Conservation (phyloP, 1,140 invertebrate genomes). For the Campoletis sonorensis region DNA sequence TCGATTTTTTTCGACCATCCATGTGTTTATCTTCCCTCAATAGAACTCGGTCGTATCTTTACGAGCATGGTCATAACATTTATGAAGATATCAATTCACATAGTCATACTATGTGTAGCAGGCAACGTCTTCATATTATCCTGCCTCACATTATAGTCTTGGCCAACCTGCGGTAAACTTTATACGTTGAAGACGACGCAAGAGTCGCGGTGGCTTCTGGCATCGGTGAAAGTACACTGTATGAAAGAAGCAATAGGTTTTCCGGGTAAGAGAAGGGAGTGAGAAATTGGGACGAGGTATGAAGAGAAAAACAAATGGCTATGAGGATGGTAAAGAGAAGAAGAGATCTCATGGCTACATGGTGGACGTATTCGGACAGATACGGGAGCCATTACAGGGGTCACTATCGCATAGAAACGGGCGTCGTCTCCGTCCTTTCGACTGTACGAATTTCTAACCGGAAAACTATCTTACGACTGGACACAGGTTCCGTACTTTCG, state of each 20-base stretch:
- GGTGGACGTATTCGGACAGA: slow-evolving; percentile 32
- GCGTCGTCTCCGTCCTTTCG: not conserved
- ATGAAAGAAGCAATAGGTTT: slow-evolving; percentile 37
- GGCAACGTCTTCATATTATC: slow-evolving; percentile 16
- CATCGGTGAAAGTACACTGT: slow-evolving; percentile 10
- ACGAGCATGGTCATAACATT: not conserved
- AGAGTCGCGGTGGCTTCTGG: slow-evolving; percentile 13
- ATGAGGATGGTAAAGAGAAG: slow-evolving; percentile 19
- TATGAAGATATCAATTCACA: not conserved
- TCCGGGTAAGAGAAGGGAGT: slow-evolving; percentile 12
- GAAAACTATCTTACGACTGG: slow-evolving; percentile 39
- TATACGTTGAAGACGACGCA: slow-evolving; percentile 34
- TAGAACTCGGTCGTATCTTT: not conserved
- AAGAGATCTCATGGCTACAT: slow-evolving; percentile 24
- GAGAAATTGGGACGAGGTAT: not conserved
- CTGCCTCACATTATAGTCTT: not conserved
- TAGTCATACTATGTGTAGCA: not conserved
- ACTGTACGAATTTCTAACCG: not conserved
- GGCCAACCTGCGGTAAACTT: slow-evolving; percentile 21
- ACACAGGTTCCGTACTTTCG: not conserved
- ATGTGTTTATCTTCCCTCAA: too few species aligned
- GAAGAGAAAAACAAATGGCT: not conserved
- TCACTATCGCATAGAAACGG: slow-evolving; percentile 31
- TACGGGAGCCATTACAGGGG: slow-evolving; percentile 40
- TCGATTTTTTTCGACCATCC: too few species aligned